Percentiles rank a stretch among this genome's conserved stretches.
phyloP scores from a whole-genome alignment of 2,113 vertebrate genomes.

The Cyprinodon tularosa region DNA sequence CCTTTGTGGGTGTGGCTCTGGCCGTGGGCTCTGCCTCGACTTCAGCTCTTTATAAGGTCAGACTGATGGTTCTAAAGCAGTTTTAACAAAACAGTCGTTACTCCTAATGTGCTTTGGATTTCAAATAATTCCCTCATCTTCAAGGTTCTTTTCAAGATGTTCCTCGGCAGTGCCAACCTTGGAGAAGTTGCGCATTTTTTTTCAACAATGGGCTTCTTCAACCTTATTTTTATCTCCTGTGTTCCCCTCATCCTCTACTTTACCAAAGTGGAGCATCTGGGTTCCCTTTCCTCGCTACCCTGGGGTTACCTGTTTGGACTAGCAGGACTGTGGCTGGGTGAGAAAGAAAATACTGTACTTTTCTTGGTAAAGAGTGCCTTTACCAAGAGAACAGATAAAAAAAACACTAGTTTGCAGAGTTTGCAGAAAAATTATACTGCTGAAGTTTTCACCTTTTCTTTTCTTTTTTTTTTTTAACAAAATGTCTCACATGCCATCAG shows the following conservation, averaged over 20 bases:
- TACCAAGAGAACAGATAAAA: not conserved
- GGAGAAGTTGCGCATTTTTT: conserved; percentile 96
- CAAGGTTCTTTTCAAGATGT: conserved; percentile 99
- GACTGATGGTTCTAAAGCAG: not conserved
- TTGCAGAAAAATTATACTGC: too few relatives aligned
- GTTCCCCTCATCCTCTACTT: conserved; percentile 94
- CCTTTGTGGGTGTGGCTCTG: conserved; percentile 94
- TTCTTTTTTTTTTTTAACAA: too few relatives aligned
- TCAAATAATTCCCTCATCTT: not conserved
- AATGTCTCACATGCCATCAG: too few relatives aligned
- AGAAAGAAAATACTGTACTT: conserved; percentile 22
- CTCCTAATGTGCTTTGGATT: not conserved
- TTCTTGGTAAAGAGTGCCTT: not conserved
- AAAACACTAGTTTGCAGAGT: too few relatives aligned
- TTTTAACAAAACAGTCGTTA: not conserved
- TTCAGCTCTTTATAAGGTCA: conserved; percentile 95
- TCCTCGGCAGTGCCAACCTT: conserved; percentile 94
- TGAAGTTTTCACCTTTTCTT: too few relatives aligned
- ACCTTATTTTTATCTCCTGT: conserved; percentile 96
- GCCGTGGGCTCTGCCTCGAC: conserved; percentile 97
- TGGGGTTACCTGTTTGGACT: conserved; percentile 98
- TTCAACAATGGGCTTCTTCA: conserved; percentile 97
- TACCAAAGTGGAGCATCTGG: conserved; percentile 96
- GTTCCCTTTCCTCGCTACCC: conserved; percentile 91
- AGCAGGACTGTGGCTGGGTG: conserved; percentile 96